Evolutionary conservation across 1,140 invertebrate species (phyloP).

Genomic region (Dendrolimus kikuchii): DNA sequence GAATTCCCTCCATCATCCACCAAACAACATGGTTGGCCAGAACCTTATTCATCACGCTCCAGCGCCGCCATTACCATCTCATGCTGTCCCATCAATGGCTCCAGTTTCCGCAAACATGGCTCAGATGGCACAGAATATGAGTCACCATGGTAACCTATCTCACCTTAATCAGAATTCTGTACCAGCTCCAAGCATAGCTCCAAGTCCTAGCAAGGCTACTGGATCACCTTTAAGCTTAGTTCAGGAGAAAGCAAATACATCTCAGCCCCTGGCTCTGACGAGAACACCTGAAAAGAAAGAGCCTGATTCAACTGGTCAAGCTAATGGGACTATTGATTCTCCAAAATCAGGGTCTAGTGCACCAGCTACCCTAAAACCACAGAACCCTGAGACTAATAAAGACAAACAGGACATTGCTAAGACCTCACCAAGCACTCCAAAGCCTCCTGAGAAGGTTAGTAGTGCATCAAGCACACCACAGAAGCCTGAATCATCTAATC

Average conservation of each 20-base stretch:
- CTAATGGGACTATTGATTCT: constrained; percentile 61
- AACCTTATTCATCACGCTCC: constrained; percentile 50
- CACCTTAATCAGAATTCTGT: constrained; percentile 48
- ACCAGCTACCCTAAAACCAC: constrained; percentile 42
- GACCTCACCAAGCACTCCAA: constrained; percentile 61
- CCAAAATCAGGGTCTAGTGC: constrained; percentile 46
- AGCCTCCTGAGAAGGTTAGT: constrained; percentile 53
- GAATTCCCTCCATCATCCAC: constrained; percentile 46
- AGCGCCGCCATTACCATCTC: constrained; percentile 32
- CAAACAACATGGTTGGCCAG: constrained; percentile 52
- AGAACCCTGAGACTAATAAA: constrained; percentile 53
- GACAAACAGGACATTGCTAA: constrained; percentile 62
- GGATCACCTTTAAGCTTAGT: constrained; percentile 56
- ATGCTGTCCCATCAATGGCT: constrained; percentile 56
- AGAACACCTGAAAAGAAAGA: constrained; percentile 63
- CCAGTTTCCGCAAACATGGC: constrained; percentile 62
- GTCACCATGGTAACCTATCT: constrained; percentile 64
- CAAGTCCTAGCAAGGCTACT: constrained; percentile 47
- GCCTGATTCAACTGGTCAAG: constrained; percentile 44
- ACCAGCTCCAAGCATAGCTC: constrained; percentile 27
- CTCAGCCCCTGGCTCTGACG: constrained; percentile 54
- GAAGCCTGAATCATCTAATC: constrained; percentile 37
- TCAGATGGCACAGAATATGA: constrained; percentile 67
- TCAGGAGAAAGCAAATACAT: constrained; percentile 45
- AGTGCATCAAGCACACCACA: constrained; percentile 45